Evolutionary conservation across 2,797 vertebrate genomes (phyloP).

Genomic region (Sorex maritimensis): DNA sequence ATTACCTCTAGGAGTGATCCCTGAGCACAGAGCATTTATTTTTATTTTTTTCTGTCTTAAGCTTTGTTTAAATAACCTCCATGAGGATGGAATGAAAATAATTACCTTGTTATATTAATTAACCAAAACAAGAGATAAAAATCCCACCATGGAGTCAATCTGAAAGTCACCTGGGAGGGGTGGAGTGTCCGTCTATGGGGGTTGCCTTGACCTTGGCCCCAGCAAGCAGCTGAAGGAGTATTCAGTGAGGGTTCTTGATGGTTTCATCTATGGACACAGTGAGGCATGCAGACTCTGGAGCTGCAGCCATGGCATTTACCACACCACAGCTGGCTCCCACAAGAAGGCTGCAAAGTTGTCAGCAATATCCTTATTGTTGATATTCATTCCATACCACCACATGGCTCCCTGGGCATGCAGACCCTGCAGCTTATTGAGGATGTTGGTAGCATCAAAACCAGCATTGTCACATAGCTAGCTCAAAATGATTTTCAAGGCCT

Average conservation of each 20-base stretch:
- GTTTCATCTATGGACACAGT: constrained; percentile 98
- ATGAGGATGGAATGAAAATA: background rate
- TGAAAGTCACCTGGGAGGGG: background rate
- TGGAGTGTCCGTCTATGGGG: constrained; percentile 88
- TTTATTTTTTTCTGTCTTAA: background rate
- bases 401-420: constrained; percentile 97
- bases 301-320: constrained; percentile 96
- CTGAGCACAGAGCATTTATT: too few relatives aligned
- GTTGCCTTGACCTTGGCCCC: constrained; percentile 93
- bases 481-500: constrained; percentile 98
- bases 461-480: constrained; percentile 99
- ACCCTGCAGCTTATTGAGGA: constrained; percentile 97
- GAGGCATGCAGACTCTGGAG: constrained; percentile 97
- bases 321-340: constrained; percentile 97
- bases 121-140: background rate
- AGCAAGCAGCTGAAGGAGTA: constrained; percentile 86
- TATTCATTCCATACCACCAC: constrained; percentile 98
- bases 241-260: constrained; percentile 98
- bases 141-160: background rate
- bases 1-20: too few relatives aligned
- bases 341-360: constrained; percentile 96
- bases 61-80: constrained; percentile 76
- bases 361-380: constrained; percentile 97
- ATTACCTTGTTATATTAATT: background rate
- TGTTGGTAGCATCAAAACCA: constrained; percentile 99